Evolutionary conservation across 2,113 vertebrate species (phyloP).

Genomic region (Pleuronectes platessa): DNA sequence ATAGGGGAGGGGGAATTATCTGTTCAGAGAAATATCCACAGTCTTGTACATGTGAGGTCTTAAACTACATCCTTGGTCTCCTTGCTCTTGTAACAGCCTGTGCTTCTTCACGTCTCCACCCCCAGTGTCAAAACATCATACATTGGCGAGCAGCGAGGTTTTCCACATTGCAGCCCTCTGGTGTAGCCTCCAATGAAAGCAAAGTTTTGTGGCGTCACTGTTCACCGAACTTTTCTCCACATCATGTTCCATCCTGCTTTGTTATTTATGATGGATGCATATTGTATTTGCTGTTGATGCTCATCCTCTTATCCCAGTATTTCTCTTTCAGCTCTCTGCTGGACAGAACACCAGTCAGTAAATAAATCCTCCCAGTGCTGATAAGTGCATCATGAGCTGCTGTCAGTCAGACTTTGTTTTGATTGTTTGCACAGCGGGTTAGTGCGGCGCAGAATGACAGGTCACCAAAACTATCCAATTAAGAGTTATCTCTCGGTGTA

Average conservation of each 20-base stretch:
- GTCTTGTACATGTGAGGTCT: too few species aligned
- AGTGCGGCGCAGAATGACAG: constrained; percentile 1
- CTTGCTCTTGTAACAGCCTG: neutral
- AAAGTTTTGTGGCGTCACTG: neutral
- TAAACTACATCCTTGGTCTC: neutral
- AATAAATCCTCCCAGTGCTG: constrained; percentile 20
- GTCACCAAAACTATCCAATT: constrained; percentile 35
- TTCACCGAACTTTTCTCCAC: constrained; percentile 4
- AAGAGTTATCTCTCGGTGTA: constrained; percentile 11
- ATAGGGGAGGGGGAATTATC: too few species aligned
- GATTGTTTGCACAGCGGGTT: neutral
- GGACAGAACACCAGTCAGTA: constrained; percentile 7
- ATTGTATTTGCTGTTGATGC: constrained; percentile 1
- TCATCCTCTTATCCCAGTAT: constrained; percentile 3
- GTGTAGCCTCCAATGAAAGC: neutral
- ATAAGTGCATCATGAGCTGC: constrained; percentile 4
- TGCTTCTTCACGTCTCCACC: neutral
- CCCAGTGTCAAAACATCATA: neutral
- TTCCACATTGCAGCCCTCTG: neutral
- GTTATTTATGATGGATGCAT: constrained; percentile 14
- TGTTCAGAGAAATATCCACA: too few species aligned
- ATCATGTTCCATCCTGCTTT: neutral
- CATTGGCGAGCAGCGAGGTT: neutral
- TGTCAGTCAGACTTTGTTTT: constrained; percentile 34
- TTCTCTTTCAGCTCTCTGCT: neutral